Evolutionary conservation across 2,888 invertebrate species (phyloP).

Genomic region (Sthenelais limicola): DNA sequence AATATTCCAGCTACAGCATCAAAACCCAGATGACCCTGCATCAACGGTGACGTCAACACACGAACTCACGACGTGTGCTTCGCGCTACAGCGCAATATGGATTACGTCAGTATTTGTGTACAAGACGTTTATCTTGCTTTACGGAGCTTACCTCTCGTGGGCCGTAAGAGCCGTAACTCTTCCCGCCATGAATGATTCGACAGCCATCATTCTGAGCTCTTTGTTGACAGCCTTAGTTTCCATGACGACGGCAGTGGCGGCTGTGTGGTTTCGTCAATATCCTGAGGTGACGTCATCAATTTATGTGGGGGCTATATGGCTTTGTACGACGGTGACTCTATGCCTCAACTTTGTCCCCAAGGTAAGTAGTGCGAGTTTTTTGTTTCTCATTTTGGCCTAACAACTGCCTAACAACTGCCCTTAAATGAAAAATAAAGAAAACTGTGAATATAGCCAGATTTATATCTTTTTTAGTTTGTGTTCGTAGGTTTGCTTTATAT

Average conservation of each 20-base stretch:
- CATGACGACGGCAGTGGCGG: constrained; percentile 51
- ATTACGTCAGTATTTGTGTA: constrained; percentile 54
- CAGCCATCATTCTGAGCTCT: constrained; percentile 54
- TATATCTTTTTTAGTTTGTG: too few species aligned
- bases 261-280: constrained; percentile 47
- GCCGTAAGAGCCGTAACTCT: constrained; percentile 58
- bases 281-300: constrained; percentile 56
- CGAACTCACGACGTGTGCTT: not conserved
- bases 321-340: constrained; percentile 53
- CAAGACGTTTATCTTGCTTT: constrained; percentile 55
- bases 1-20: too few species aligned
- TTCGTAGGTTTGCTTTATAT: too few species aligned
- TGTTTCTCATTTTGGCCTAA: too few species aligned
- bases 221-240: constrained; percentile 51
- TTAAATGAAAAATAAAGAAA: not conserved
- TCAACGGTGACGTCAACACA: constrained; percentile 5
- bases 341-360: constrained; percentile 60
- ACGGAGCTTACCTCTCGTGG: constrained; percentile 62
- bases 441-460: too few species aligned
- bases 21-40: too few species aligned
- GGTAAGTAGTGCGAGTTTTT: too few species aligned
- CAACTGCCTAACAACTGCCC: not conserved
- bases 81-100: constrained; percentile 55
- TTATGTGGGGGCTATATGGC: constrained; percentile 53
- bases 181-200: constrained; percentile 61